These are phyloP conservation scores for Vicugna pacos DNA, from an alignment of 2,113 vertebrate species.

Conservation along the genomic window DNA sequence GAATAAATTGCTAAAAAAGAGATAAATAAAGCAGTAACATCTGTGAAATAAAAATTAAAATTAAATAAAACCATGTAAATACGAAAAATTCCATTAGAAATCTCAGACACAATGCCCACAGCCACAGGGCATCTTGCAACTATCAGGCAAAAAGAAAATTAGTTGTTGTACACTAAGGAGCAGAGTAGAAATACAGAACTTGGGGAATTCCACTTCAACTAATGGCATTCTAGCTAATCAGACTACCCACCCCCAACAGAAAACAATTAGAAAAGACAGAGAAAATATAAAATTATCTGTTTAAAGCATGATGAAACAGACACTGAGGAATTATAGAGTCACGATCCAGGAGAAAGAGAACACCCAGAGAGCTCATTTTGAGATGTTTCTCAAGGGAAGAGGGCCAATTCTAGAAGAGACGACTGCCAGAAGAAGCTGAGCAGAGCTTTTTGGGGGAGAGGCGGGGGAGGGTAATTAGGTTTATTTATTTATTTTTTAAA, in stretches of 20 bases:
- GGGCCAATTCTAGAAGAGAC: background rate
- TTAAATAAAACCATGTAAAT: slow-evolving; percentile 33
- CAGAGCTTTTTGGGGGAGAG: background rate
- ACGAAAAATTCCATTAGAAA: slow-evolving; percentile 7
- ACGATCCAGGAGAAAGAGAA: background rate
- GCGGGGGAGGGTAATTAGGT: too few relatives aligned
- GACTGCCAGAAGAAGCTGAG: background rate
- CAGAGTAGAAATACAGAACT: background rate
- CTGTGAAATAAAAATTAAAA: slow-evolving; percentile 32
- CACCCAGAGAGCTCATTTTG: background rate
- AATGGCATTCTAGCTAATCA: slow-evolving; percentile 32
- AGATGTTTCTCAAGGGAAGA: background rate
- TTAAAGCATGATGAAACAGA: slow-evolving; percentile 34
- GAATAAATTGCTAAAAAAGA: background rate
- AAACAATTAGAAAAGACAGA: slow-evolving; percentile 22
- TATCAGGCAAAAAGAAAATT: background rate
- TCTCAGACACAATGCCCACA: background rate
- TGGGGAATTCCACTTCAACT: slow-evolving; percentile 27
- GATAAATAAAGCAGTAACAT: background rate
- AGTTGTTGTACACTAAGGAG: background rate
- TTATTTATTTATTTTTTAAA: too few relatives aligned
- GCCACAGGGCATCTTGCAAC: background rate
- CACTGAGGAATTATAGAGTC: slow-evolving; percentile 3
- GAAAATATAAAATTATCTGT: background rate
- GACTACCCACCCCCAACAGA: background rate